A percentile compares a stretch with the other conserved stretches of the same genome.
phyloP scores from a whole-genome alignment of 35 echinoderm and acorn worm species.

The Holothuria glaberrima region DNA sequence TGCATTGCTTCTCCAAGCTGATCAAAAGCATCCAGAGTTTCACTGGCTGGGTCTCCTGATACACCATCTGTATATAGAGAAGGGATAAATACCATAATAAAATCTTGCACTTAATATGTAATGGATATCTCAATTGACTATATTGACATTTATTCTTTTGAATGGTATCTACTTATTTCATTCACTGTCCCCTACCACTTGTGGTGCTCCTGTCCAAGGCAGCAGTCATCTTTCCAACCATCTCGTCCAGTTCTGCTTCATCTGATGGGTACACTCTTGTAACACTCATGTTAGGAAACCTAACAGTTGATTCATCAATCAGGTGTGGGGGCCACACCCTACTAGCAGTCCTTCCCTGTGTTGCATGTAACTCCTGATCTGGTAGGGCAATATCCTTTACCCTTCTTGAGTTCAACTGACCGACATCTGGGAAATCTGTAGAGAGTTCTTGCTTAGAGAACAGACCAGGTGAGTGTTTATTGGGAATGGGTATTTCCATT shows the following conservation, averaged over 20 bases:
- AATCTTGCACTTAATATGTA: no score
- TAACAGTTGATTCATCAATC: conserved; percentile 70
- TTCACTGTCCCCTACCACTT: neutral
- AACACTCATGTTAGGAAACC: conserved; percentile 73
- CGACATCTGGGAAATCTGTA: no score
- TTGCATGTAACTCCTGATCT: no score
- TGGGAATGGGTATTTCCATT: no score
- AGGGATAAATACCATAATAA: no score
- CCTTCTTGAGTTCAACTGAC: no score
- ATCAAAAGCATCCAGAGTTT: conserved; percentile 10
- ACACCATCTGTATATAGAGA: no score
- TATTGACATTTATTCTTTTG: no score
- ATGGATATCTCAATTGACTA: no score
- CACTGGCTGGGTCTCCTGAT: neutral
- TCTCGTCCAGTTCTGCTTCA: conserved; percentile 80
- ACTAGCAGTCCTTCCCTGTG: neutral
- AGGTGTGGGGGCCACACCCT: conserved; percentile 74
- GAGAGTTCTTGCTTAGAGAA: no score
- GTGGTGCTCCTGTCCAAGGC: conserved; percentile 20
- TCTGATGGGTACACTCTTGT: conserved; percentile 82
- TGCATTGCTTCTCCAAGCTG: neutral
- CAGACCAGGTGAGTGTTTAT: no score
- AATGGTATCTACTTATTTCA: neutral
- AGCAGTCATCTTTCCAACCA: conserved; percentile 80
- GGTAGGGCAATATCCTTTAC: no score